phyloP scores from a whole-genome alignment of 64 coral and sea anemone genomes.

The Montipora efflorescens region DNA sequence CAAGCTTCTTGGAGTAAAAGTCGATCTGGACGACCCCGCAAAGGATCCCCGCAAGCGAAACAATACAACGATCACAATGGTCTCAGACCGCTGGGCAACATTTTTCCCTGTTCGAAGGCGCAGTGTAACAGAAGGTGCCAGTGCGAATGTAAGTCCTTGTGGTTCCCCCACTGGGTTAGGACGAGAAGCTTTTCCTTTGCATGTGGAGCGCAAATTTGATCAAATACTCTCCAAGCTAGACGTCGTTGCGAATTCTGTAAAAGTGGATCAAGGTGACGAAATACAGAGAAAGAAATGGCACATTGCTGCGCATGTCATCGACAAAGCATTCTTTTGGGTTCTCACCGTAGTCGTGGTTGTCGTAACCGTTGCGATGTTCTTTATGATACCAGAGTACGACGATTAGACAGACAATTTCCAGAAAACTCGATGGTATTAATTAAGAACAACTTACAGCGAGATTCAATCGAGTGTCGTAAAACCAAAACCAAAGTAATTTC shows the following conservation, averaged over 20 bases:
- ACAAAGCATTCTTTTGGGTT: slow-evolving; percentile 63
- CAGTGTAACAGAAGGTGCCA: slow-evolving; percentile 3
- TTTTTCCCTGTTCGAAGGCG: slow-evolving; percentile 50
- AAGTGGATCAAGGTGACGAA: slow-evolving; percentile 15
- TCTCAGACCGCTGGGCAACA: slow-evolving; percentile 37
- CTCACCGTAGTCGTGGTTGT: slow-evolving; percentile 36
- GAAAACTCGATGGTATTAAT: too few species aligned
- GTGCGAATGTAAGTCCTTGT: slow-evolving; percentile 8
- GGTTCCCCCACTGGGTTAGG: not conserved
- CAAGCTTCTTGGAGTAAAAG: slow-evolving; percentile 20
- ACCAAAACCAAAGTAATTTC: too few species aligned
- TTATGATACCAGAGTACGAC: slow-evolving; percentile 58
- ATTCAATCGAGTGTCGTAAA: too few species aligned
- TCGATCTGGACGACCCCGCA: not conserved
- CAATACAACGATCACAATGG: not conserved
- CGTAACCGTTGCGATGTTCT: slow-evolving; percentile 48
- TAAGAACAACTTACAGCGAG: too few species aligned
- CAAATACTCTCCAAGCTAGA: slow-evolving; percentile 65
- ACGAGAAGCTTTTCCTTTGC: slow-evolving; percentile 6
- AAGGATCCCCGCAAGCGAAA: slow-evolving; percentile 11
- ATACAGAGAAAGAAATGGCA: slow-evolving; percentile 60
- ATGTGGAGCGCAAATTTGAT: slow-evolving; percentile 55
- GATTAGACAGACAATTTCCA: not conserved
- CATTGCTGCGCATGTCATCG: slow-evolving; percentile 49
- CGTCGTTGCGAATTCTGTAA: slow-evolving; percentile 10